phyloP scores from a whole-genome alignment of 1,140 invertebrate genomes.

The Ceratoteleas bidentatus region DNA sequence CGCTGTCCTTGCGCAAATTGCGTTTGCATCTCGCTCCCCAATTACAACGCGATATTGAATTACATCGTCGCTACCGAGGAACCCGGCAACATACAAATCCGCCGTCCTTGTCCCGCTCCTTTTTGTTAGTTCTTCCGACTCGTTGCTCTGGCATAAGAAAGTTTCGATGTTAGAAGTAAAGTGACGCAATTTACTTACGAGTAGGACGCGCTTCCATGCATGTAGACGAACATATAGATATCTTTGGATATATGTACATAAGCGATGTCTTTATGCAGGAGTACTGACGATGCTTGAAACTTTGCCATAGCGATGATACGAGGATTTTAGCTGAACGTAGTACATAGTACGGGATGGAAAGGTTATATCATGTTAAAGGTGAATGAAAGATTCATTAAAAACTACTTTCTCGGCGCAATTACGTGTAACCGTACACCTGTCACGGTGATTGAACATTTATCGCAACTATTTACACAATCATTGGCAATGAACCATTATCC shows the following conservation, averaged over 20 bases:
- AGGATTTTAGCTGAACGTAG: constrained; percentile 42
- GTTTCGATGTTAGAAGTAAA: constrained; percentile 50
- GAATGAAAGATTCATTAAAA: constrained; percentile 46
- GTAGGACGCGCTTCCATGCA: constrained; percentile 38
- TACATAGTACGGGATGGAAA: constrained; percentile 32
- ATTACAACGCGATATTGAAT: background rate
- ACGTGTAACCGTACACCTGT: constrained; percentile 33
- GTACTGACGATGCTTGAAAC: constrained; percentile 41
- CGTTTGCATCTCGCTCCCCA: constrained; percentile 14
- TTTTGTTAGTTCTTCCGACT: constrained; percentile 45
- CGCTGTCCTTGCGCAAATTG: constrained; percentile 4
- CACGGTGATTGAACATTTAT: constrained; percentile 20
- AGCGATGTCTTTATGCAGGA: constrained; percentile 46
- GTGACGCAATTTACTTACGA: constrained; percentile 54
- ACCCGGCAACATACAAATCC: constrained; percentile 20
- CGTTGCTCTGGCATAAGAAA: constrained; percentile 49
- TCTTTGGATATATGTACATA: constrained; percentile 36
- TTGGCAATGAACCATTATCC: too few relatives aligned
- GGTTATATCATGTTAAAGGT: constrained; percentile 43
- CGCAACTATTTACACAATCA: too few relatives aligned
- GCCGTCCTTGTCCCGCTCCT: constrained; percentile 17
- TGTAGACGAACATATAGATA: constrained; percentile 49
- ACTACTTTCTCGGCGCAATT: constrained; percentile 46
- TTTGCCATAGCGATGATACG: constrained; percentile 51
- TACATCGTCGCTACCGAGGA: background rate